Evolutionary conservation across 2,113 vertebrate species (phyloP), one percentile per base, ranked within the genome.

Genomic region (Microtus pennsylvanicus): DNA sequence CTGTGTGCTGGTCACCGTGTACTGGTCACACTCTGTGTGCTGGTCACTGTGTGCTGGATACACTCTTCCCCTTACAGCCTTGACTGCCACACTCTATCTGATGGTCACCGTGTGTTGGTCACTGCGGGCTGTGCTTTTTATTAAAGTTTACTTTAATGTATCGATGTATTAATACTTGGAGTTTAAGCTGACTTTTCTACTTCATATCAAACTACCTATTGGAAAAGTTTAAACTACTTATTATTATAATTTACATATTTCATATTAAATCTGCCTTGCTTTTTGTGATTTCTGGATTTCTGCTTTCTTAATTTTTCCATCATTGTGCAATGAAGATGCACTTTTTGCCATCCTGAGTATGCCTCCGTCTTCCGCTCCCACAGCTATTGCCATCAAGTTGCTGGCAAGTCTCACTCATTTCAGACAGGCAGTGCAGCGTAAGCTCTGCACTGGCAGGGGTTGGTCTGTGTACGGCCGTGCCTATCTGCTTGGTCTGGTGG

Each of bases 261-360:
- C 33, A 81, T 88, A 38, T 94, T 83, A 88, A 91, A 87, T 83
- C 30, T 93, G 5, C 42, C 63, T 91, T 55, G n/a, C 35, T 92
- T 58, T 93, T n/a, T 78, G 11, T 85, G 63, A 50, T 75, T 92
- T 92, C 35, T 83, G 28, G 13, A n/a, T 90, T 85, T 55, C 42
- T 24, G 13, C 3, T 52, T 85, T 5, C 30, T 78, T 78, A n/a
- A 92, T 63, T 88, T 97, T 94, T n/a, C 28, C 52, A 42, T 89
- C 5, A 67, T 35, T 89, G 77, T 72, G 19, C 2, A 83, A 81
- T 65, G 30, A 77, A 89, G 58, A 89, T 26, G 47, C 52, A 17
- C 52, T 33, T 90, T 91, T 93, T 76, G 61, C 87, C 4, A 63
- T 61, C 9, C 45, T 89, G 76, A 69, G 63, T 67, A 63, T 24